These are phyloP conservation scores for Erinaceus europaeus DNA, from an alignment of 2,113 vertebrate species.

Conservation along the genomic window DNA sequence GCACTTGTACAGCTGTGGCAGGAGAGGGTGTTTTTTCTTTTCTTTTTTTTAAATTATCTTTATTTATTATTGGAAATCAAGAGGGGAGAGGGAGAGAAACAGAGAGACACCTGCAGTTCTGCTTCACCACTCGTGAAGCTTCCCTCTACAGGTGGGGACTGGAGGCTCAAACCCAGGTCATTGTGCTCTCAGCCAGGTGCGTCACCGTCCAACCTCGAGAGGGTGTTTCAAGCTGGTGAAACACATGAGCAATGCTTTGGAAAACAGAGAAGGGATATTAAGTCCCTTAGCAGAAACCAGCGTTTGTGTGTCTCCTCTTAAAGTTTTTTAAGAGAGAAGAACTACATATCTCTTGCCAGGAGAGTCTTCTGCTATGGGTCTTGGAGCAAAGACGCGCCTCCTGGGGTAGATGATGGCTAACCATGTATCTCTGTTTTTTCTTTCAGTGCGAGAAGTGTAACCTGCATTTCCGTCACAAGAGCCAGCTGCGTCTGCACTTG, in stretches of 20 bases:
- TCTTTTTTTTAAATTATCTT: no score
- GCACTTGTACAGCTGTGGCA: background rate
- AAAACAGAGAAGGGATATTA: background rate
- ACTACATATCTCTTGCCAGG: background rate
- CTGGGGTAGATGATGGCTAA: background rate
- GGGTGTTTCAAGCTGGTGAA: background rate
- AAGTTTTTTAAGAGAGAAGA: background rate
- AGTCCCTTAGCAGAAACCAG: background rate
- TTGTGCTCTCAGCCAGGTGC: no score
- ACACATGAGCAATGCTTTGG: background rate
- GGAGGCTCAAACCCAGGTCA: no score
- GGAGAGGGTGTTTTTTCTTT: no score
- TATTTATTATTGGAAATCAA: no score
- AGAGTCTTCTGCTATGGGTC: background rate
- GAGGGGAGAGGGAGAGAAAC: no score
- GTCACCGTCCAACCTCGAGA: no score
- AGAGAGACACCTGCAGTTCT: no score
- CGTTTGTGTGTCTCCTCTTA: background rate
- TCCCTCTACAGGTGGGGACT: no score
- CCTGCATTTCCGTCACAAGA: slow-evolving; percentile 99
- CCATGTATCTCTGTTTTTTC: background rate
- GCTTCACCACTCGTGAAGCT: no score
- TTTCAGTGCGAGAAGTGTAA: slow-evolving; percentile 99
- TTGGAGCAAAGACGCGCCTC: background rate
- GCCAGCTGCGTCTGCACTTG: slow-evolving; percentile 95